A percentile compares a stretch with the other conserved stretches of the same genome.
phyloP scores from a whole-genome alignment of 2,888 invertebrate genomes.

The Ferrisia virgata region DNA sequence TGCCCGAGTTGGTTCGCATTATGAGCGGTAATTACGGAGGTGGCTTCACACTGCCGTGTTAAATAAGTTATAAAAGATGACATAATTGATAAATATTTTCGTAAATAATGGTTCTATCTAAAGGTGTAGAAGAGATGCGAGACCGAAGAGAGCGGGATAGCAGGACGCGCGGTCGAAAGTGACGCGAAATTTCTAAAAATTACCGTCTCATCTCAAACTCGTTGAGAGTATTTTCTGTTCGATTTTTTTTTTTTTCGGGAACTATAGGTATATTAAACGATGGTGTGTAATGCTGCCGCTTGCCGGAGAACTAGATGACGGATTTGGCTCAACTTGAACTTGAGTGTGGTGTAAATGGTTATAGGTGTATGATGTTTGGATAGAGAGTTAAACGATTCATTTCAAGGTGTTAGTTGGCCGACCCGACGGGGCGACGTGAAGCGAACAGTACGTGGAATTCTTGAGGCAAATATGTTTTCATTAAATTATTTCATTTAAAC shows the following conservation, averaged over 20 bases:
- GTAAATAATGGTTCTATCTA: background rate
- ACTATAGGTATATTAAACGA: background rate
- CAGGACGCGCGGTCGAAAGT: background rate
- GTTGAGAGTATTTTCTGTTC: background rate
- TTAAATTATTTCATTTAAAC: background rate
- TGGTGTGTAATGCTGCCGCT: too few relatives aligned
- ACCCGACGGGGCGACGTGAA: background rate
- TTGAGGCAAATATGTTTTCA: background rate
- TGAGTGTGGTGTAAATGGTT: background rate
- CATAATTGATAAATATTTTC: conserved; percentile 9
- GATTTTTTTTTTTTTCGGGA: too few relatives aligned
- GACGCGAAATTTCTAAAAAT: background rate
- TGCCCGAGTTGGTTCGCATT: conserved; percentile 35
- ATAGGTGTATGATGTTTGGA: background rate
- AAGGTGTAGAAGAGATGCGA: background rate
- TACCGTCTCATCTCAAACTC: background rate
- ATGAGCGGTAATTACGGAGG: conserved; percentile 33
- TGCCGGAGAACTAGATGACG: background rate
- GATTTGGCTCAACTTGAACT: background rate
- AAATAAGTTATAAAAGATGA: conserved; percentile 7
- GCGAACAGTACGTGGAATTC: background rate
- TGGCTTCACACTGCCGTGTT: conserved; percentile 18
- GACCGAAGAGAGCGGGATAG: background rate
- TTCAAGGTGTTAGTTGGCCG: background rate
- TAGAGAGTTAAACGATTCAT: background rate